Evolutionary conservation across 2,888 invertebrate species (phyloP), one percentile per base, ranked within the genome.

Genomic region (Marronus borbonicus): DNA sequence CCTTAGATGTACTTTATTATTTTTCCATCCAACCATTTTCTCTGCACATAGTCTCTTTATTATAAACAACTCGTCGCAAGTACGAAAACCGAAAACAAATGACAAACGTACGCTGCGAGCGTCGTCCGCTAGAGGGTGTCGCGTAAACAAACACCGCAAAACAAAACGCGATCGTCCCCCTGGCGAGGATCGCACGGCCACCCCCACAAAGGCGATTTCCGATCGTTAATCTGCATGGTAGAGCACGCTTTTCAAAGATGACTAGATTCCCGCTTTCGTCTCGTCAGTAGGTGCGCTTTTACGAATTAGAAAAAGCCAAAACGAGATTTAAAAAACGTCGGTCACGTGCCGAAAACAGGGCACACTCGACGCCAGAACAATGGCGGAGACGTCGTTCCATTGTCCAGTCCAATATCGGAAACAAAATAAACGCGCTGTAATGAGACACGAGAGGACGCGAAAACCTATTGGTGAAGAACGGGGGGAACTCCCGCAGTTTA

Each of bases 391-490:
- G 77, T 39, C 77, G 70, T 28, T 62, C 62, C 31, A 77, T 77
- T 77, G 77, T 77, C 77, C 50, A 62, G 20, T 60, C 39, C 55
- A 20, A 36, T 12, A 64, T 58, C 69, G 69, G 70, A 77, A 77
- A 77, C 77, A 77, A 77, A 77, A 77, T 77, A 77, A 77, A 77
- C 52, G 70, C 77, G 70, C 52, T 49, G 70, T 77, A 77, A 77
- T 77, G 77, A 76, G 65, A 65, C 64, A 58, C 70, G 70, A 65
- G 62, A 64, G 76, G 50, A 76, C 49, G 76, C 31, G 77, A 60
- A 36, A 66, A 68, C 68, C 52, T 49, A 66, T 50, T 44, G 31
- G 65, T 49, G 28, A 36, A 20, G 39, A 39, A 69, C 44, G 77
- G 44, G 31, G 77, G 77, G 77, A 77, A 77, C 77, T 64, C 77